phyloP scores from a whole-genome alignment of 2,113 vertebrate genomes.

The Entelurus aequoreus region DNA sequence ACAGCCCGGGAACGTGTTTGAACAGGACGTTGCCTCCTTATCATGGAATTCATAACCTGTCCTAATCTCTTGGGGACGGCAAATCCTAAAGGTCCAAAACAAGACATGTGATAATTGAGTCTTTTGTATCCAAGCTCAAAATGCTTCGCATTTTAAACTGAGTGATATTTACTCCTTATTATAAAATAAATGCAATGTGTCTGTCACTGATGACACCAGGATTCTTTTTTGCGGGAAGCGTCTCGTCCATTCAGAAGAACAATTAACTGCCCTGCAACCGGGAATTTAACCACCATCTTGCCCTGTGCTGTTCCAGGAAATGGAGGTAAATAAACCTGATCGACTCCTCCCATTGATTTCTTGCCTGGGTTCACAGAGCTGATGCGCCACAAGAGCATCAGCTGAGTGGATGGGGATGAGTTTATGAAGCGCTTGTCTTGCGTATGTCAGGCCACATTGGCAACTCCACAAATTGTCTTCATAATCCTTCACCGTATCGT shows the following conservation, averaged over 20 bases:
- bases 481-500: constrained; percentile 44
- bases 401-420: constrained; percentile 48
- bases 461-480: constrained; percentile 57
- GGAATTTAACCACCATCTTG: constrained; percentile 61
- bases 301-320: constrained; percentile 68
- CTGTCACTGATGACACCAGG: neutral
- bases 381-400: constrained; percentile 44
- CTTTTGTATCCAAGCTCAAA: neutral
- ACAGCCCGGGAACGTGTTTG: neutral
- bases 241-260: constrained; percentile 36
- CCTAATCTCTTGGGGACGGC: neutral
- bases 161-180: too few relatives aligned
- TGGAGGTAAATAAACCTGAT: constrained; percentile 60
- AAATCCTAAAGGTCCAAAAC: neutral
- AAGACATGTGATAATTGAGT: neutral
- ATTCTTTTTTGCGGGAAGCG: constrained; percentile 6
- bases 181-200: neutral
- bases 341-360: constrained; percentile 59
- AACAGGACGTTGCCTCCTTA: neutral
- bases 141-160: neutral
- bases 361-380: constrained; percentile 46
- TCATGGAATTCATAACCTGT: neutral
- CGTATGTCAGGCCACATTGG: constrained; percentile 52
- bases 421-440: constrained; percentile 23
- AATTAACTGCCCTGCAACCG: constrained; percentile 51